Evolutionary conservation across 2,797 vertebrate species (phyloP).

Genomic region (Chaunax sp.): DNA sequence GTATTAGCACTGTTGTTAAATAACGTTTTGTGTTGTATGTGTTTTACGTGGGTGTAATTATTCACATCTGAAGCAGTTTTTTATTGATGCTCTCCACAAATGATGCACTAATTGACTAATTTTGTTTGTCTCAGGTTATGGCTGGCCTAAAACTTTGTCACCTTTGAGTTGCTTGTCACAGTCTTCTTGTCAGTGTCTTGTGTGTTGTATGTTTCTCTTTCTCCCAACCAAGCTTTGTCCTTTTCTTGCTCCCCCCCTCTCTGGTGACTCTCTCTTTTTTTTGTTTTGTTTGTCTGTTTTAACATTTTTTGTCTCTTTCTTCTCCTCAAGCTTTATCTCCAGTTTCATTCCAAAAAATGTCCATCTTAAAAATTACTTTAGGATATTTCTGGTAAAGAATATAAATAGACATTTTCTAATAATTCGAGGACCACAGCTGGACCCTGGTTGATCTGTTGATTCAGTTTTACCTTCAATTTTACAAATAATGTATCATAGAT

Average conservation of each 20-base stretch:
- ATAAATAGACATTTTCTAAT: not conserved
- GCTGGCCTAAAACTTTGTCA: constrained; percentile 58
- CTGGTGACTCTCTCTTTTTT: constrained; percentile 38
- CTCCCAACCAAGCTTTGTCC: constrained; percentile 53
- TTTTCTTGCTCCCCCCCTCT: constrained; percentile 47
- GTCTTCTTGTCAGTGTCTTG: constrained; percentile 65
- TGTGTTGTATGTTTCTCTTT: constrained; percentile 49
- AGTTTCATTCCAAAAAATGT: constrained; percentile 60
- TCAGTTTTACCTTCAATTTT: not conserved
- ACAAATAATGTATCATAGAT: not conserved
- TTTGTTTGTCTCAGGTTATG: constrained; percentile 39
- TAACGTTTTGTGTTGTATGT: constrained; percentile 15
- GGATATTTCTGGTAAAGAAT: not conserved
- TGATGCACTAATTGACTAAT: not conserved
- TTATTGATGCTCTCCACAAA: constrained; percentile 8
- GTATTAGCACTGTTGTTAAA: constrained; percentile 12
- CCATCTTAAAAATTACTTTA: constrained; percentile 51
- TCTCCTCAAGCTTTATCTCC: constrained; percentile 15
- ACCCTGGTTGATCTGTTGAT: not conserved
- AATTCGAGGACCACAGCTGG: not conserved
- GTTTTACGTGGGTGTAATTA: constrained; percentile 20
- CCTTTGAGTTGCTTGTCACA: constrained; percentile 64
- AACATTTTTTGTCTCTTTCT: not conserved
- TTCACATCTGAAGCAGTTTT: constrained; percentile 6
- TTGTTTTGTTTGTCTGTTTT: constrained; percentile 22